These are phyloP conservation scores for Whitmania pigra DNA, from an alignment of 1,140 invertebrate species.

Conservation along the genomic window DNA sequence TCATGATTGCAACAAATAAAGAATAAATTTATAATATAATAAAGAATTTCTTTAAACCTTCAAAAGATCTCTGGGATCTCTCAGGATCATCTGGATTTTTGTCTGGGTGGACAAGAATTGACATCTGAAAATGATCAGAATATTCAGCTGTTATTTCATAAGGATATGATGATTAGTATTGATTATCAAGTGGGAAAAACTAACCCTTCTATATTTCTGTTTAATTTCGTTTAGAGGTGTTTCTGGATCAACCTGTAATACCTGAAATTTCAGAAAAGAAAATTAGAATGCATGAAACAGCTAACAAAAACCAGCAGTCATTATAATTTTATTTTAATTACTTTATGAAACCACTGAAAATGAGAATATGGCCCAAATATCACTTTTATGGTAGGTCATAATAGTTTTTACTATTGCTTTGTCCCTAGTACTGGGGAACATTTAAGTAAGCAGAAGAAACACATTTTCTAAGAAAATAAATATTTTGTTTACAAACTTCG, in stretches of 20 bases:
- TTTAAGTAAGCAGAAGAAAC: neutral
- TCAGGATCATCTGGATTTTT: slow-evolving; percentile 93
- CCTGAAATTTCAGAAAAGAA: slow-evolving; percentile 32
- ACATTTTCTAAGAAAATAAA: neutral
- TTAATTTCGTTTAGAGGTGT: slow-evolving; percentile 77
- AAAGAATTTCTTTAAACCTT: slow-evolving; percentile 33
- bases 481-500: slow-evolving; percentile 33
- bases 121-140: slow-evolving; percentile 52
- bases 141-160: neutral
- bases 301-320: too few species aligned
- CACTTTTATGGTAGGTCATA: too few species aligned
- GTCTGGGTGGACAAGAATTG: slow-evolving; percentile 94
- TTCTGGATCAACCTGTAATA: slow-evolving; percentile 84
- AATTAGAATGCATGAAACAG: too few species aligned
- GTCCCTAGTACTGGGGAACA: too few species aligned
- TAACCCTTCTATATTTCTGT: slow-evolving; percentile 79
- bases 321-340: too few species aligned
- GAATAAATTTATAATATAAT: neutral
- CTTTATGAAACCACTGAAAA: too few species aligned
- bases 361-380: too few species aligned
- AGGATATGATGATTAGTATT: neutral
- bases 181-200: slow-evolving; percentile 20
- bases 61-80: slow-evolving; percentile 66
- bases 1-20: too few species aligned
- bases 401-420: too few species aligned